These are phyloP conservation scores for Chloroclystis v-ata DNA, from an alignment of 2,888 invertebrate species.

Conservation along the genomic window DNA sequence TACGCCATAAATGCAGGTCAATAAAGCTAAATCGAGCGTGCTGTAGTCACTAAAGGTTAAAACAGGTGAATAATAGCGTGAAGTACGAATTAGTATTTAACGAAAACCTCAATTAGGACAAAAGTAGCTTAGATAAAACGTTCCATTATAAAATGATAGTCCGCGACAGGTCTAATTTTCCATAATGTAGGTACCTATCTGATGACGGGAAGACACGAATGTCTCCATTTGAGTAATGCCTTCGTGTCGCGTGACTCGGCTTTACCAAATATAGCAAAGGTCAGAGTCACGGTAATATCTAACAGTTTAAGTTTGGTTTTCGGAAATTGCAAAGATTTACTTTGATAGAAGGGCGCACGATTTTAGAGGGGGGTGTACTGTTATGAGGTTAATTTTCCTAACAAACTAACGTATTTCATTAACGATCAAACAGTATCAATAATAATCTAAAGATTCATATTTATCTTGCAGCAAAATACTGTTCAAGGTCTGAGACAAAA, in stretches of 20 bases:
- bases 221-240: conserved; percentile 35
- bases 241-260: conserved; percentile 30
- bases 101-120: no score
- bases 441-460: no score
- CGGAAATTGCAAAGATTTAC: no score
- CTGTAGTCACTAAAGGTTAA: conserved; percentile 36
- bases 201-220: conserved; percentile 46
- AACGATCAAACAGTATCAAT: no score
- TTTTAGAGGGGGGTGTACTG: no score
- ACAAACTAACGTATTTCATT: no score
- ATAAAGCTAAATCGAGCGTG: conserved; percentile 28
- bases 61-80: neutral
- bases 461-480: no score
- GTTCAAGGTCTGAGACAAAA: no score
- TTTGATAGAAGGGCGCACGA: no score
- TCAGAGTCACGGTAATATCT: conserved; percentile 4
- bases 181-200: conserved; percentile 33
- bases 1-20: conserved; percentile 52
- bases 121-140: no score
- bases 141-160: conserved; percentile 17
- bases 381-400: no score
- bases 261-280: conserved; percentile 37
- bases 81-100: no score
- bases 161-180: conserved; percentile 36
- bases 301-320: neutral